A percentile compares a stretch with the other conserved stretches of the same genome.
These are phyloP conservation scores for Irena cyanogastra DNA, from an alignment of 2,113 vertebrate species.

Conservation along the genomic window DNA sequence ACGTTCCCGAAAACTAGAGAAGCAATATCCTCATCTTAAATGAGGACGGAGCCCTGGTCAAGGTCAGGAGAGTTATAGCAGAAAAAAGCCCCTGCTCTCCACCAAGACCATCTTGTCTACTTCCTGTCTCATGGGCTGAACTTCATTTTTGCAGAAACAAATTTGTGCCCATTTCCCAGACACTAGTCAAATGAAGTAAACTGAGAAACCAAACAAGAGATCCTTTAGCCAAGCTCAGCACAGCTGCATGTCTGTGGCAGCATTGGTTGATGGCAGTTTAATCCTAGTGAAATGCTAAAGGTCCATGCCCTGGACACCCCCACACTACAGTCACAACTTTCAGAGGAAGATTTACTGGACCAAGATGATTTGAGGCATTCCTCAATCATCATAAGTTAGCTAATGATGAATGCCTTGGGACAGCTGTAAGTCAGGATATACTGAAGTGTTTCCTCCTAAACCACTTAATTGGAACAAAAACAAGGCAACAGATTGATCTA, in stretches of 20 bases:
- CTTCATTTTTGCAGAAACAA: background rate
- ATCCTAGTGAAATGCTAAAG: background rate
- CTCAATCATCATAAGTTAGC: background rate
- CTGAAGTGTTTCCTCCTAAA: background rate
- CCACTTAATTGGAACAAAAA: background rate
- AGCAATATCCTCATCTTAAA: background rate
- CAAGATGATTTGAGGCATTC: background rate
- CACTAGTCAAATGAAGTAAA: background rate
- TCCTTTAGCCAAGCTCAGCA: background rate
- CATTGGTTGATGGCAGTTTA: background rate
- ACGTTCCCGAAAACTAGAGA: background rate
- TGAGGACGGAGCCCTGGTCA: background rate
- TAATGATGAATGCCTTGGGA: background rate
- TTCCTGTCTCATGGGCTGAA: background rate
- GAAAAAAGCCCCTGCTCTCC: background rate
- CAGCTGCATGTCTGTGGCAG: background rate
- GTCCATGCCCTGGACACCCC: background rate
- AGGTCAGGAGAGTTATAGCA: background rate
- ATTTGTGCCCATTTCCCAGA: background rate
- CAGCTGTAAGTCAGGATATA: background rate
- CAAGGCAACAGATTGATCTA: background rate
- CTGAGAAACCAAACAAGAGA: background rate
- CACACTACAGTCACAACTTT: background rate
- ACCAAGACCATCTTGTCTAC: background rate
- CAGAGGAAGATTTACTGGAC: background rate